These are phyloP conservation scores for Acridotheres tristis DNA, from an alignment of 2,797 vertebrate genomes.

Conservation along the genomic window DNA sequence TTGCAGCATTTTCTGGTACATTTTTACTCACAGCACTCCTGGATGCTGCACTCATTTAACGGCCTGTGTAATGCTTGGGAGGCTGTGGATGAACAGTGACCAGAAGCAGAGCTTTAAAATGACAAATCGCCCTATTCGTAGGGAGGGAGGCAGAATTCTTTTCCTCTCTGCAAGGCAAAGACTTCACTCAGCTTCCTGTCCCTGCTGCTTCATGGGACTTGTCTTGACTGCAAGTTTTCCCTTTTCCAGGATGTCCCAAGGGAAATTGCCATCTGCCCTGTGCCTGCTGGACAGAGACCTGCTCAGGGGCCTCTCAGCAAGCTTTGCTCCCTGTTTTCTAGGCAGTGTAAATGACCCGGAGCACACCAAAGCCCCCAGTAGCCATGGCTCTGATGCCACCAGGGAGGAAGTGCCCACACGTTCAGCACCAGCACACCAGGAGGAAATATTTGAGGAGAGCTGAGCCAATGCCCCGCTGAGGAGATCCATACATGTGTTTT, in stretches of 20 bases:
- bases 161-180: not conserved
- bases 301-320: not conserved
- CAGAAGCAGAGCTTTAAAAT: not conserved
- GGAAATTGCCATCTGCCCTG: not conserved
- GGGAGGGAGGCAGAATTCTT: not conserved
- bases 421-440: rapidly evolving
- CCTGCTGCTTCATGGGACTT: not conserved
- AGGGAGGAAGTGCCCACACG: rapidly evolving
- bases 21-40: not conserved
- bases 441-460: not conserved
- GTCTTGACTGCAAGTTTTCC: not conserved
- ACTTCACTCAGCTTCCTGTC: not conserved
- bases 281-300: not conserved
- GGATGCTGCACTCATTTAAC: not conserved
- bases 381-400: rapidly evolving
- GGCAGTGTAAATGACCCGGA: not conserved
- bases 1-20: not conserved
- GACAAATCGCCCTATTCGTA: not conserved
- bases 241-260: not conserved
- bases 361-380: not conserved
- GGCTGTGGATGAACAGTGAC: not conserved
- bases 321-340: not conserved
- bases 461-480: not conserved
- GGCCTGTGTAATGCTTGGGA: not conserved
- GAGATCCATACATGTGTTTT: not conserved